Evolutionary conservation across 1,140 invertebrate genomes (phyloP).

Genomic region (Aphis gossypii): DNA sequence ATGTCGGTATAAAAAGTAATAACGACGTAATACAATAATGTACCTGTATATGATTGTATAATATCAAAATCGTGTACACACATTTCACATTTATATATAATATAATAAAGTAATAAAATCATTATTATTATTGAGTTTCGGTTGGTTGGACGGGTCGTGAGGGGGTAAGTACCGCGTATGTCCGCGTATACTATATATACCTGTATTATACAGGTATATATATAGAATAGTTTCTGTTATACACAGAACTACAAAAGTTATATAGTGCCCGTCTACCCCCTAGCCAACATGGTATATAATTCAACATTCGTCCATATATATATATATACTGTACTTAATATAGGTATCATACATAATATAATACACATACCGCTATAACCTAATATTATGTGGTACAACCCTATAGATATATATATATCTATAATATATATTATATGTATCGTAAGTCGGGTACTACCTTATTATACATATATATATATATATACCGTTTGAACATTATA

Average conservation of each 20-base stretch:
- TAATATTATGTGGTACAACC: background rate
- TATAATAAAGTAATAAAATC: constrained; percentile 19
- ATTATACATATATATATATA: background rate
- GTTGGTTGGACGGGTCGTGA: background rate
- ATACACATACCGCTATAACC: background rate
- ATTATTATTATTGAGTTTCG: background rate
- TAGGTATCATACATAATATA: background rate
- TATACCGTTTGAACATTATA: background rate
- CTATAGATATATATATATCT: background rate
- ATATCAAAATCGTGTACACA: background rate
- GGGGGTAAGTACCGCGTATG: background rate
- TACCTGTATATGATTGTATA: background rate
- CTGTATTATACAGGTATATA: background rate
- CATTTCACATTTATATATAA: background rate
- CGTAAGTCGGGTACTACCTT: background rate
- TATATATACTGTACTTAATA: background rate
- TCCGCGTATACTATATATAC: background rate
- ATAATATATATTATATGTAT: background rate
- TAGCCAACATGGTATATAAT: background rate
- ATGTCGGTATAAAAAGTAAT: background rate
- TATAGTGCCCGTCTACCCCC: background rate
- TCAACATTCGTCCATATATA: background rate
- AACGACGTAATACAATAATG: background rate
- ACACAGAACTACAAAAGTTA: background rate
- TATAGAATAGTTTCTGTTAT: background rate